Evolutionary conservation across 2,888 invertebrate species (phyloP), one percentile per base, ranked within the genome.

Genomic region (Axea sp.): DNA sequence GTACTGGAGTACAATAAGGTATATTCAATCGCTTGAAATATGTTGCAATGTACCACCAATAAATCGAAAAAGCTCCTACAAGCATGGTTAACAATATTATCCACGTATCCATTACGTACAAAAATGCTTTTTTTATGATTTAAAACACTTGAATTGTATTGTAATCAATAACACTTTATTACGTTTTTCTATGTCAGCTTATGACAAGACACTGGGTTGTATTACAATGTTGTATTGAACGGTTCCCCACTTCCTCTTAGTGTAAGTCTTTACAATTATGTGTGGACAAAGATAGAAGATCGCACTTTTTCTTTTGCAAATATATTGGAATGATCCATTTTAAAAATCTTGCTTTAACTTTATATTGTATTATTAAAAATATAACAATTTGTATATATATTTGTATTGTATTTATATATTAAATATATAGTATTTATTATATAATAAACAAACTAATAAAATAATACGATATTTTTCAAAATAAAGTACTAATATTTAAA

Each of bases 1-100:
- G 39, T 9, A 19, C 6, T 22, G 39, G 39, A 1, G 39, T 22
- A 39, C 22, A 19, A 22, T 39, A 22, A 0, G 76, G 77, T 3
- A 83, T 49, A 1, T 73, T 78, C 11, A 22, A 4, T 9, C 11
- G 19, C 22, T 22, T 39, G 6, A 39, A 39, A 8, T 22, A 39
- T 11, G 39, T 39, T 22, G 11, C 11, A 22, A 22, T 11, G 9
- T 39, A 11, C 39, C 39, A 22, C 22, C 19, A 39, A 39, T 39
- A 39, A 22, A 39, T 22, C 0, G 1, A 9, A 11, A 39, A 6
- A 22, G 12, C 31, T 31, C 11, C 11, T 31, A 31, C 3, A 2
- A 12, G 6, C 3, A 31, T 12, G 11, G 12, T 12, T 31, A 12
- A 3, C 6, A 31, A 12, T 12, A 31, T 31, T 12, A 12, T 31